phyloP scores from a whole-genome alignment of 2,797 vertebrate genomes.

The Eulemur albifrons region DNA sequence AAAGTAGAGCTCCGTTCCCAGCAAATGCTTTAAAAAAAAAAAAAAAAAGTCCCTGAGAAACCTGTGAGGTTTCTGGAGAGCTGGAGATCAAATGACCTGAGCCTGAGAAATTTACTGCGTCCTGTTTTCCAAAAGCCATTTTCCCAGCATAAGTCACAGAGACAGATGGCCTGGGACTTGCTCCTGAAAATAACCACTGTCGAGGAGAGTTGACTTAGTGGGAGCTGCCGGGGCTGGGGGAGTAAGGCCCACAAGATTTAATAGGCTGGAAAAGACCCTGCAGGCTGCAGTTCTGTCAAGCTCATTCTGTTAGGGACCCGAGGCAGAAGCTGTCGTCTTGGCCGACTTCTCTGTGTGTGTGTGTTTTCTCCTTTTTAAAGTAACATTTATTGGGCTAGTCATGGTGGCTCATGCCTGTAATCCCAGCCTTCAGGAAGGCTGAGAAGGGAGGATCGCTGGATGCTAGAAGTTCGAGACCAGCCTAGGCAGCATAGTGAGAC shows the following conservation, averaged over 20 bases:
- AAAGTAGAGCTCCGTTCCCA: background rate
- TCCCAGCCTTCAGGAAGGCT: background rate
- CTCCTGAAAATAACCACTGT: conserved; percentile 62
- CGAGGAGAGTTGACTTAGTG: background rate
- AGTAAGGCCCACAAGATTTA: background rate
- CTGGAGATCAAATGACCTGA: conserved; percentile 32
- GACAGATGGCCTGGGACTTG: conserved; percentile 56
- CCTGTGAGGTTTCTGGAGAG: background rate
- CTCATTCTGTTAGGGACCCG: background rate
- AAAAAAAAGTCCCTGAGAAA: background rate
- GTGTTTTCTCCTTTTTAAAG: background rate
- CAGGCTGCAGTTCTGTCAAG: background rate
- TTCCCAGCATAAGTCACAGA: conserved; percentile 71
- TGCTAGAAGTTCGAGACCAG: background rate
- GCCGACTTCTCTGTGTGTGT: background rate
- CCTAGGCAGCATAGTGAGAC: background rate
- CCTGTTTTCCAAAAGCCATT: conserved; percentile 54
- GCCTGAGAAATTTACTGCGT: conserved; percentile 60
- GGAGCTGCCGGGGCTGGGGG: background rate
- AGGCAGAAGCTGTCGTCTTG: background rate
- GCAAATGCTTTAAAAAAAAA: background rate
- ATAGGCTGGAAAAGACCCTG: background rate
- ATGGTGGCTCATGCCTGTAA: background rate
- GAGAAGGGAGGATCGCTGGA: background rate
- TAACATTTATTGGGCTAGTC: background rate